phyloP scores from a whole-genome alignment of 2,888 invertebrate species.

The Clanis bilineata region DNA sequence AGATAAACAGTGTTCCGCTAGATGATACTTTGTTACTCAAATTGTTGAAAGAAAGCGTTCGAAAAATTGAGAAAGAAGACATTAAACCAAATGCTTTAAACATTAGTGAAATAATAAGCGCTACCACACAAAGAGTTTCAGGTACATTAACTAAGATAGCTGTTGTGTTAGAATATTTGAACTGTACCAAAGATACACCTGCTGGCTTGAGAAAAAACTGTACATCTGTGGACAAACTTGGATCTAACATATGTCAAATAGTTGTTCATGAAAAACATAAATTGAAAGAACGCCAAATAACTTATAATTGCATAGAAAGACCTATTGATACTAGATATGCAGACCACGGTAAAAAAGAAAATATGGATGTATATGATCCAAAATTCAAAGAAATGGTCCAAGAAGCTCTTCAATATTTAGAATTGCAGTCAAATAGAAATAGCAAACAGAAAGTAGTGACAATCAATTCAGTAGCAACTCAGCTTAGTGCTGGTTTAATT shows the following conservation, averaged over 20 bases:
- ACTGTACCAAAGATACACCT: constrained; percentile 53
- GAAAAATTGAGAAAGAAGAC: constrained; percentile 59
- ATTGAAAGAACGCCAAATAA: constrained; percentile 51
- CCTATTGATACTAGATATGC: constrained; percentile 48
- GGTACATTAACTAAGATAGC: constrained; percentile 57
- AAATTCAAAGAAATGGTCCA: constrained; percentile 52
- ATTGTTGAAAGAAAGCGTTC: constrained; percentile 44
- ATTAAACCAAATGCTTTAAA: constrained; percentile 42
- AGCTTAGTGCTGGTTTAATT: constrained; percentile 79
- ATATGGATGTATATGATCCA: constrained; percentile 40
- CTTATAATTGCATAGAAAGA: constrained; percentile 52
- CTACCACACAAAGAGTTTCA: constrained; percentile 47
- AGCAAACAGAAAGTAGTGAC: constrained; percentile 60
- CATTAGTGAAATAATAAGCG: constrained; percentile 51
- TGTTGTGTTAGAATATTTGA: constrained; percentile 47
- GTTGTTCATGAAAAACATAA: constrained; percentile 49
- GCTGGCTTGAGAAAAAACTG: constrained; percentile 48
- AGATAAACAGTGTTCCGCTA: constrained; percentile 38
- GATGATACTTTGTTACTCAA: constrained; percentile 52
- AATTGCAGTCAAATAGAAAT: constrained; percentile 54
- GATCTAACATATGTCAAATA: constrained; percentile 58
- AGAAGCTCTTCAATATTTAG: constrained; percentile 63
- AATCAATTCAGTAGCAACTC: constrained; percentile 67
- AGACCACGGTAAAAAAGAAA: constrained; percentile 27
- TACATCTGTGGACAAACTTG: constrained; percentile 42